Evolutionary conservation across 2,888 invertebrate species (phyloP).

Genomic region (Timandra comae): DNA sequence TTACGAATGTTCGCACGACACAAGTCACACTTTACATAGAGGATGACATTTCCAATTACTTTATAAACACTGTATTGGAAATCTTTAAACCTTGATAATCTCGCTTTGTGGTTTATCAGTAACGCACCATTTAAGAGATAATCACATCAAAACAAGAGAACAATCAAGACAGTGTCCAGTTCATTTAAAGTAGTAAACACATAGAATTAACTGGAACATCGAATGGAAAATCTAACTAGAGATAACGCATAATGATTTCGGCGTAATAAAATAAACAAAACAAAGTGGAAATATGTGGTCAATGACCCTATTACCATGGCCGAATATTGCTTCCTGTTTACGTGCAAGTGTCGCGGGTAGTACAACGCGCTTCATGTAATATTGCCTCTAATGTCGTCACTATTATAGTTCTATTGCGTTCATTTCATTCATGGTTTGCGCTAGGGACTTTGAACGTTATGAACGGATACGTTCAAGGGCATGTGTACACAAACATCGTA

Average conservation of each 20-base stretch:
- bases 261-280: slow-evolving; percentile 14
- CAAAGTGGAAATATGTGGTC: slow-evolving; percentile 22
- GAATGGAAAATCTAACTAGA: slow-evolving; percentile 9
- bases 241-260: slow-evolving; percentile 19
- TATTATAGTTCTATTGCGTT: slow-evolving; percentile 17
- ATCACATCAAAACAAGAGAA: too few relatives aligned
- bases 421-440: slow-evolving; percentile 35
- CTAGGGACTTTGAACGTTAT: slow-evolving; percentile 13
- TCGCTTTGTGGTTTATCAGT: too few relatives aligned
- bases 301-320: slow-evolving; percentile 30
- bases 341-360: slow-evolving; percentile 25
- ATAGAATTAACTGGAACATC: slow-evolving; percentile 9
- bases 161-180: too few relatives aligned
- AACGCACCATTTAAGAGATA: too few relatives aligned
- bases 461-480: slow-evolving; percentile 59
- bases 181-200: too few relatives aligned
- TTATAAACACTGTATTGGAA: too few relatives aligned
- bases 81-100: too few relatives aligned
- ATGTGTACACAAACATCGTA: slow-evolving; percentile 25
- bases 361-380: slow-evolving; percentile 4
- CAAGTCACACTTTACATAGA: too few relatives aligned
- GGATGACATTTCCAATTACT: too few relatives aligned
- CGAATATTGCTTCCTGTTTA: slow-evolving; percentile 37
- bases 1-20: too few relatives aligned
- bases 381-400: slow-evolving; percentile 22